These are phyloP conservation scores for Etheostoma nigrum DNA, from an alignment of 2,797 vertebrate genomes.

Conservation along the genomic window DNA sequence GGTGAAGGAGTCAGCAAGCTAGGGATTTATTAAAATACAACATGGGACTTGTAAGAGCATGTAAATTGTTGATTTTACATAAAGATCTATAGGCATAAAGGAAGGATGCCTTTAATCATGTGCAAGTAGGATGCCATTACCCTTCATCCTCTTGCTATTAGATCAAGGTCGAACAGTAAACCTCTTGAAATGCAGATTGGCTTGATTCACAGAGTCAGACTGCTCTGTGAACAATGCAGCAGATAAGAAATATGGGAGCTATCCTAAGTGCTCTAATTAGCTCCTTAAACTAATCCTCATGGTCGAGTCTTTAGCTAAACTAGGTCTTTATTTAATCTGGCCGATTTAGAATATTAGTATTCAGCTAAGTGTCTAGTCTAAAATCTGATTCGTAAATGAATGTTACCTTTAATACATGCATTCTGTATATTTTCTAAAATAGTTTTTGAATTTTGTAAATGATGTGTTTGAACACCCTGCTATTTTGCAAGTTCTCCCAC, in stretches of 20 bases:
- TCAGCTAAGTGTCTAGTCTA: slow-evolving; percentile 37
- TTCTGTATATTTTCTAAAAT: neutral
- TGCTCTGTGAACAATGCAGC: slow-evolving; percentile 44
- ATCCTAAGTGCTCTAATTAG: slow-evolving; percentile 62
- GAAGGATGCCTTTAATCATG: slow-evolving; percentile 53
- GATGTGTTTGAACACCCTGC: no score
- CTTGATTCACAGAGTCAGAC: slow-evolving; percentile 32
- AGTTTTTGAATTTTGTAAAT: no score
- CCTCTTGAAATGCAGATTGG: slow-evolving; percentile 67
- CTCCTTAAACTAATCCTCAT: slow-evolving; percentile 55
- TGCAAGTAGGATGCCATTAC: slow-evolving; percentile 39
- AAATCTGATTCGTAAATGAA: slow-evolving; percentile 33
- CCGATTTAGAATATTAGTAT: slow-evolving; percentile 46
- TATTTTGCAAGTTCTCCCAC: no score
- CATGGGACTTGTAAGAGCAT: slow-evolving; percentile 33
- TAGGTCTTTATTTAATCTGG: slow-evolving; percentile 48
- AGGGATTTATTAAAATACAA: slow-evolving; percentile 31
- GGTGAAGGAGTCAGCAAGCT: slow-evolving; percentile 21
- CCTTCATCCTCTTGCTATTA: slow-evolving; percentile 44
- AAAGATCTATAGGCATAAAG: slow-evolving; percentile 48
- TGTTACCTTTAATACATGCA: slow-evolving; percentile 13
- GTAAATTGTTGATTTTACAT: slow-evolving; percentile 57
- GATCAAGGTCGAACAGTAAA: slow-evolving; percentile 56
- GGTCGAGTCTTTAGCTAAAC: slow-evolving; percentile 37
- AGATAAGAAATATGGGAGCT: slow-evolving; percentile 53